Conservation (phyloP, 2,797 vertebrate species). For the Masticophis lateralis region DNA sequence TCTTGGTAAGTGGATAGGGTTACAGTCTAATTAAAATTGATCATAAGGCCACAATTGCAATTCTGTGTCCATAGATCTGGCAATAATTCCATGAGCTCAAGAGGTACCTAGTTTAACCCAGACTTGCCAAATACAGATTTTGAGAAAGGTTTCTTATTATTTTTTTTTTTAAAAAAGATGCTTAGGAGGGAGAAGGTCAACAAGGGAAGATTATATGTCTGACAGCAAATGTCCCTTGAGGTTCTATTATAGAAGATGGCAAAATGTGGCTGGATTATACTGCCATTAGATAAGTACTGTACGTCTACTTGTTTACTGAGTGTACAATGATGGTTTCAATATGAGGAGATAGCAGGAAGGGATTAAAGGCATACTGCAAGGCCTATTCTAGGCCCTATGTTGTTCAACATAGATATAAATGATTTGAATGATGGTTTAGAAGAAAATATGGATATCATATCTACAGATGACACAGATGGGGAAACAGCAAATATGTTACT, state of each 20-base stretch:
- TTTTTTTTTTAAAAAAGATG: not conserved
- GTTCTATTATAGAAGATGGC: not conserved
- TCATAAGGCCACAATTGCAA: not conserved
- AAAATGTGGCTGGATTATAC: not conserved
- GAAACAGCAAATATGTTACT: not conserved
- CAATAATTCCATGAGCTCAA: not conserved
- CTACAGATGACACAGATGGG: not conserved
- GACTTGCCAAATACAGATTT: not conserved
- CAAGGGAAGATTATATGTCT: not conserved
- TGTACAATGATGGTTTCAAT: not conserved
- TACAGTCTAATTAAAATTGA: not conserved
- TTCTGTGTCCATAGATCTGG: not conserved
- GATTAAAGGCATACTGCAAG: not conserved
- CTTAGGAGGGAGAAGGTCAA: not conserved
- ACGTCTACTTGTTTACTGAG: not conserved
- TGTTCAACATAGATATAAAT: not conserved
- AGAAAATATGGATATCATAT: not conserved
- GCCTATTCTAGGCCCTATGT: not conserved
- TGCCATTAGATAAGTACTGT: not conserved
- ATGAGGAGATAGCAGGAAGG: not conserved
- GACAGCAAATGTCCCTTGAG: not conserved
- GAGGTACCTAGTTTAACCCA: not conserved
- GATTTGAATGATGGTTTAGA: not conserved
- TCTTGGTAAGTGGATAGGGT: not conserved
- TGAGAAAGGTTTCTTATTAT: not conserved